Evolutionary conservation across 2,888 invertebrate genomes (phyloP).

Genomic region (Lasius fuliginosus): DNA sequence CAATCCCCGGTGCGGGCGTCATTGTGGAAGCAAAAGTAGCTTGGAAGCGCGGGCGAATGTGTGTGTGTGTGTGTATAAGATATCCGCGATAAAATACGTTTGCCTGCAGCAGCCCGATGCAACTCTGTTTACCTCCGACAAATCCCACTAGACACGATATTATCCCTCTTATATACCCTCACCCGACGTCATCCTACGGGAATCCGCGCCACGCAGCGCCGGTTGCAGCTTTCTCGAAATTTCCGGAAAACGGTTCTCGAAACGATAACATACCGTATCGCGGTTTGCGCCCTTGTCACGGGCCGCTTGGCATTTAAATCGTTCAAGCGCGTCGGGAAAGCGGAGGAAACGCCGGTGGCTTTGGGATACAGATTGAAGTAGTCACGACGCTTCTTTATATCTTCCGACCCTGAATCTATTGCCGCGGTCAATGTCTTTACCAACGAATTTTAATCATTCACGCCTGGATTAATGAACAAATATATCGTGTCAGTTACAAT

Average conservation of each 20-base stretch:
- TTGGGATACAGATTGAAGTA: conserved; percentile 17
- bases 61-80: conserved; percentile 52
- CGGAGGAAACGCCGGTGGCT: conserved; percentile 27
- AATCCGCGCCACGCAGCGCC: conserved; percentile 56
- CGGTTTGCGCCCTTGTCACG: conserved; percentile 69
- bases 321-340: conserved; percentile 38
- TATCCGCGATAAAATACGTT: conserved; percentile 77
- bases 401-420: not conserved
- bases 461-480: not conserved
- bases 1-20: conserved; percentile 34
- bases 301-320: conserved; percentile 65
- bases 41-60: conserved; percentile 29
- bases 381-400: conserved; percentile 8
- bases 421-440: not conserved
- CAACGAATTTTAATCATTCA: not conserved
- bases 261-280: conserved; percentile 67
- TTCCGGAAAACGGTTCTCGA: conserved; percentile 67
- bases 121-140: conserved; percentile 75
- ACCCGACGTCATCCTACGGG: conserved; percentile 67
- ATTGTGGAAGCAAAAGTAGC: conserved; percentile 64
- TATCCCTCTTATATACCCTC: conserved; percentile 76
- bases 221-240: conserved; percentile 62
- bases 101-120: conserved; percentile 70
- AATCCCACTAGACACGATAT: conserved; percentile 79
- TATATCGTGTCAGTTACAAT: not conserved